Conservation (phyloP, 2,888 invertebrate genomes). For the Thysanoteuthis rhombus region DNA sequence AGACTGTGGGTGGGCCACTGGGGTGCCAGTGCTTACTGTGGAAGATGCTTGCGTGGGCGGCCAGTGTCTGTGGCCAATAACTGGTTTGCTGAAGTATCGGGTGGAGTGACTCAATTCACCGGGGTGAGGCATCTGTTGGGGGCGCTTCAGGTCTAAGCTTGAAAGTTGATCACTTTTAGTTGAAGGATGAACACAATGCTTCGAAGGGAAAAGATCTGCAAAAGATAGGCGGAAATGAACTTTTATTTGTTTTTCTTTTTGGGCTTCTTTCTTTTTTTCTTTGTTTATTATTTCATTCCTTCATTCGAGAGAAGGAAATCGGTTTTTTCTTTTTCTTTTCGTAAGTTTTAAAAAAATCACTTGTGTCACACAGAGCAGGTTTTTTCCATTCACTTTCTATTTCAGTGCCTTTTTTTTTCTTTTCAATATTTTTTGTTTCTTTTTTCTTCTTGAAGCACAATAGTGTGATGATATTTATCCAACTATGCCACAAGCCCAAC, state of each 20-base stretch:
- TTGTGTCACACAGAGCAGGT: background rate
- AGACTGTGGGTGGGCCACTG: background rate
- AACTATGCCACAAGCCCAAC: background rate
- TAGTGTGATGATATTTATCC: no score
- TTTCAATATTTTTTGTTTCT: background rate
- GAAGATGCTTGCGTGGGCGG: conserved; percentile 12
- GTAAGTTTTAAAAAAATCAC: background rate
- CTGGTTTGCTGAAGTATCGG: background rate
- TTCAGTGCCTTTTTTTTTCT: background rate
- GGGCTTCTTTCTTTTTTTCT: background rate
- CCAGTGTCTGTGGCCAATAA: background rate
- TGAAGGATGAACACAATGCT: background rate
- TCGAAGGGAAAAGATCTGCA: background rate
- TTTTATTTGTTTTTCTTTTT: background rate
- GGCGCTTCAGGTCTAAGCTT: background rate
- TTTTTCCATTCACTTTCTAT: background rate
- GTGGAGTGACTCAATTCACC: background rate
- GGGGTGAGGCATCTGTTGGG: background rate
- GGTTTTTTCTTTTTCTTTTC: background rate
- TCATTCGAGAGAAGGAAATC: background rate
- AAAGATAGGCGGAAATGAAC: background rate
- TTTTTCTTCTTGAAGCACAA: background rate
- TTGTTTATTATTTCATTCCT: background rate
- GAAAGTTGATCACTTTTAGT: background rate
- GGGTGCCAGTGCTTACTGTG: conserved; percentile 12